Evolutionary conservation across 1,140 invertebrate species (phyloP), one percentile per base, ranked within the genome.

Genomic region (Saxidomus purpurata): DNA sequence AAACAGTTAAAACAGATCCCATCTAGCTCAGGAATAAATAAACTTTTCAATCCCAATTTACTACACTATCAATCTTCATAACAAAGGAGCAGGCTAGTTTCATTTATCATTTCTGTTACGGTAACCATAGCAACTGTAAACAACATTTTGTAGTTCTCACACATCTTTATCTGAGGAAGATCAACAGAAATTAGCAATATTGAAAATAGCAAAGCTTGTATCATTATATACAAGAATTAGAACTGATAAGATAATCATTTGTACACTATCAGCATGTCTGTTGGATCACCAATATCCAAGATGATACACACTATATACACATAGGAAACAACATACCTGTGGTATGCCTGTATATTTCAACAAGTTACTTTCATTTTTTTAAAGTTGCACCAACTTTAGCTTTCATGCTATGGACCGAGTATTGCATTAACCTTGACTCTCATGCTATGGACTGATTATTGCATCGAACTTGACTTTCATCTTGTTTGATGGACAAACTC

Each of bases 51-150:
- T 71, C 38, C 38, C 34, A 36, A 71, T 38, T 34, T 4, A 71
- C 34, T 19, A 38, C 31, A 6, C 17, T 38, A 38, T 71, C 67
- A 71, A 71, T 71, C 36, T 38, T 38, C 9, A 38, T 71, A 63
- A 71, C 67, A 36, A 71, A 15, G 28, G n/a, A n/a, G 59, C n/a
- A 28, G 59, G n/a, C 28, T 71, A 1, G 2, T 22, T 71, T 36
- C 15, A 38, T 79, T 55, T 79, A 79, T 79, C 74, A 79, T 55
- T 49, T 28, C 74, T 79, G 74, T 79, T 79, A 38, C 74, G 47
- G 74, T 79, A 49, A 38, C 74, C 74, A 79, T 79, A n/a, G 74
- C 25, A 28, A 79, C 43, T 17, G 25, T 79, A 79, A 49, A 79
- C 74, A 79, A 55, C 74, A 49, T 79, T 79, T 79, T 71, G 67